phyloP scores from a whole-genome alignment of 2,113 vertebrate genomes.

The Azemiops feae region DNA sequence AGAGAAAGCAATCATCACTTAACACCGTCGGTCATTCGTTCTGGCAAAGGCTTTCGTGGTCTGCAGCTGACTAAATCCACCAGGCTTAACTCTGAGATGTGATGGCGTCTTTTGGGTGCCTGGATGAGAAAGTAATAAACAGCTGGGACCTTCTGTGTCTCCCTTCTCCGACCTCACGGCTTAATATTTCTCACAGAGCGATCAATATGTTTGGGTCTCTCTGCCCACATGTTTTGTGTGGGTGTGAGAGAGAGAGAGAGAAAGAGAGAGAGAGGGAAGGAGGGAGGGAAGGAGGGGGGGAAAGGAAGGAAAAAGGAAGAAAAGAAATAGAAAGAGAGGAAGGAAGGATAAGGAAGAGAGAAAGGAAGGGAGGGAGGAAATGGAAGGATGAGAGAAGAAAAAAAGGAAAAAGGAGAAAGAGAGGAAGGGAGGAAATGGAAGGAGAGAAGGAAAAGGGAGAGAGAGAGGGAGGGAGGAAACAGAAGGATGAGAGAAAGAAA shows the following conservation, averaged over 20 bases:
- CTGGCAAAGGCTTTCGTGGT: not conserved
- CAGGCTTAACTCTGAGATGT: not conserved
- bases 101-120: not conserved
- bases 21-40: not conserved
- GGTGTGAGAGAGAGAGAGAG: no score
- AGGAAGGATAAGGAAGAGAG: no score
- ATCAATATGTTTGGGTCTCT: not conserved
- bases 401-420: no score
- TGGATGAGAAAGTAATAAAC: not conserved
- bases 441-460: no score
- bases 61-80: not conserved
- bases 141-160: not conserved
- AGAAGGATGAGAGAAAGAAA: no score
- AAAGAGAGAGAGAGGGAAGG: fast-evolving
- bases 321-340: no score
- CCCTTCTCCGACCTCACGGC: not conserved
- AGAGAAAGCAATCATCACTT: not conserved
- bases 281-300: no score
- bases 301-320: no score
- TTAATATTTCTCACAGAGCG: not conserved
- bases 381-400: no score
- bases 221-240: not conserved
- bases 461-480: fast-evolving
- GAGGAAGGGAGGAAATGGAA: no score
- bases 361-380: no score